phyloP scores from a whole-genome alignment of 2,113 vertebrate genomes.

The Alaudala cheleensis region DNA sequence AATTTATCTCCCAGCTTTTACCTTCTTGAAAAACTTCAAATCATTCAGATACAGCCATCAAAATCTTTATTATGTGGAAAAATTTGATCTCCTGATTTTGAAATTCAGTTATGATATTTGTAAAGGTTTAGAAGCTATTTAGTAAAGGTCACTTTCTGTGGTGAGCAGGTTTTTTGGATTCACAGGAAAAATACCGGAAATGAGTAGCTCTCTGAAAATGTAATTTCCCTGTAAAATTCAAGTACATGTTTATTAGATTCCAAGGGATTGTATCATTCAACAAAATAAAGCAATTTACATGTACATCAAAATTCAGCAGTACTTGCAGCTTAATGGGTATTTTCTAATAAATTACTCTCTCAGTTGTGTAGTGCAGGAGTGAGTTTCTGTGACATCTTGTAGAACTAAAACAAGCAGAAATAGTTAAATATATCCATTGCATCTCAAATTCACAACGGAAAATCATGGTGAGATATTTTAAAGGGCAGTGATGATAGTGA shows the following conservation, averaged over 20 bases:
- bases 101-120: not conserved
- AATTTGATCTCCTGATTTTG: not conserved
- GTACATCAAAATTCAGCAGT: not conserved
- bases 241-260: not conserved
- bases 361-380: not conserved
- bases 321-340: not conserved
- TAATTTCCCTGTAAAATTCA: not conserved
- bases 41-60: not conserved
- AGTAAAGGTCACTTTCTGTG: not conserved
- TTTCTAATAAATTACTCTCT: not conserved
- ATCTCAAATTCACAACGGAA: not conserved
- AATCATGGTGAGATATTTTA: not conserved
- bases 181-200: not conserved
- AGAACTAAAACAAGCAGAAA: not conserved
- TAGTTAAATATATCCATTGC: not conserved
- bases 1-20: not conserved
- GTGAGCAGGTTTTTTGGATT: not conserved
- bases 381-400: not conserved
- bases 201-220: not conserved
- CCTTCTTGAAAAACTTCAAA: not conserved
- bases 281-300: not conserved
- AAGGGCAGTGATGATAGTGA: not conserved
- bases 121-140: slow-evolving; percentile 22
- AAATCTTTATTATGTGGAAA: not conserved
- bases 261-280: not conserved